Conservation (phyloP, 2,113 vertebrate genomes). For the Grallaria varia region DNA sequence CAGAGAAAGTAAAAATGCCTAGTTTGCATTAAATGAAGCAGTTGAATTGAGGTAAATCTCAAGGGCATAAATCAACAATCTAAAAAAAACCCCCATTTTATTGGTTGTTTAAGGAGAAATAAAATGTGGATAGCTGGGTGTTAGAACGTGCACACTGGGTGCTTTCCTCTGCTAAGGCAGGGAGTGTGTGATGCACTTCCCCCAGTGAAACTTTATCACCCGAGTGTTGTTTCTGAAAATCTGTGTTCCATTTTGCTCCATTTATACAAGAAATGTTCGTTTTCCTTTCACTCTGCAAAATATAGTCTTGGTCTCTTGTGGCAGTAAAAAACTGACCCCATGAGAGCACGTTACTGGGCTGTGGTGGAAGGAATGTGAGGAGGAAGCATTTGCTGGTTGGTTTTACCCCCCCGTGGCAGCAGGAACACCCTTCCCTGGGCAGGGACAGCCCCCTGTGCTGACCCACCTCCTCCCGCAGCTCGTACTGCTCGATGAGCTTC, state of each 20-base stretch:
- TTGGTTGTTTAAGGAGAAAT: neutral
- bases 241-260: neutral
- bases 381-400: neutral
- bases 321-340: neutral
- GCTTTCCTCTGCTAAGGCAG: neutral
- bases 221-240: neutral
- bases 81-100: neutral
- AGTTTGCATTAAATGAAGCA: neutral
- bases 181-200: neutral
- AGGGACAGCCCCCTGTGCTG: accelerated
- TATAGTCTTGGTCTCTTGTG: neutral
- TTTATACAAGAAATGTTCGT: neutral
- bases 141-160: neutral
- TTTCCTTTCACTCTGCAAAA: neutral
- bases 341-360: neutral
- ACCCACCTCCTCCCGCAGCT: slow-evolving; percentile 91
- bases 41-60: neutral
- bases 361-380: neutral
- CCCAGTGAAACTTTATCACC: neutral
- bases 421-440: accelerated
- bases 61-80: neutral
- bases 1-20: neutral
- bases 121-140: neutral
- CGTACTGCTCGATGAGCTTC: slow-evolving; percentile 97
- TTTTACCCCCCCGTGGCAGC: neutral